Base-by-base conservation (phyloP, 1,140 invertebrate genomes). In the Drosophila willistoni region DNA sequence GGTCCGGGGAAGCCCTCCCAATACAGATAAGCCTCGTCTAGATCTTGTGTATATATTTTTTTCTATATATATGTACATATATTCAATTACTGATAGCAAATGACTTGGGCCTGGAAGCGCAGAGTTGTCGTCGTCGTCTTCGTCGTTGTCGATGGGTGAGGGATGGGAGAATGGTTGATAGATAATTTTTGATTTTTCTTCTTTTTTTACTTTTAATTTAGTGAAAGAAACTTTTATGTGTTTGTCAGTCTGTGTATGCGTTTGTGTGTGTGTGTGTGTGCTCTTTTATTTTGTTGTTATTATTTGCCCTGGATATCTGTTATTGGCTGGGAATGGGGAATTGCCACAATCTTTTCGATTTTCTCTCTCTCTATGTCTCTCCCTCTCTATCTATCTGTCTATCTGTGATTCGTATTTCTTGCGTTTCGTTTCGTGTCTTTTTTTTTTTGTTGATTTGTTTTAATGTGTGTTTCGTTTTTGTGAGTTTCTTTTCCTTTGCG, bases 1-100 rank as follows among this genome's bases (percentile, higher is more conserved):
- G 73, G 73, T 76, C 54, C 73, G 73, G 73, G 65, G 57, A 68
- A 42, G 55, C 65, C 56, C 41, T 51, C 9, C 55, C 22, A 22
- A 25, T 12, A n/a, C 25, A 63, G 42, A 44, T 63, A 44, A 59
- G 29, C 33, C 33, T 36, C 56, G 44, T 51, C 44, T 51, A 3
- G 19, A 51, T 51, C 44, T 19, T 51, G 2, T 22, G 13, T 47
- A 19, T 47, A 47, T 10, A 47, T 47, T 3, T 47, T 1, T 47
- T 2, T 22, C 22, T 51, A 22, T 51, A 22, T 51, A 1, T 51
- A 9, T 22, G 13, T 60, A 41, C 13, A 41, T 13, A 9, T 60
- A 39, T 39, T 39, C 36, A 13, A 22, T 39, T 60, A 19, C 19
- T 60, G 57, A 41, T 60, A 60, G 57, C 34, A 60, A 29, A 36